Evolutionary conservation across 2,797 vertebrate genomes (phyloP).

Genomic region (Hozukius guyotensis): DNA sequence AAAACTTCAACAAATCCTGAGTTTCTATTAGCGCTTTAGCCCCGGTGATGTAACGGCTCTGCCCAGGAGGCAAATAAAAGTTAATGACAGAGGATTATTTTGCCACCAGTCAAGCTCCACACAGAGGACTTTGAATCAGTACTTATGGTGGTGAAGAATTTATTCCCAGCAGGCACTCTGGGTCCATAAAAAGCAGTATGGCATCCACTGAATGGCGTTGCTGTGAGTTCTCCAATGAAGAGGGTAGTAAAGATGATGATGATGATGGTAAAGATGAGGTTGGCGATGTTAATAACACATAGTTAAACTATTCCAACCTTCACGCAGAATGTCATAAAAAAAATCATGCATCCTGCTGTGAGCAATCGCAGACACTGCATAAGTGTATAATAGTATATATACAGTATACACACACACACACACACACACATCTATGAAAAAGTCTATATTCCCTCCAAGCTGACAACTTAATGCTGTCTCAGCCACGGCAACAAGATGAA

Average conservation of each 20-base stretch:
- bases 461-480: conserved; percentile 70
- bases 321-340: conserved; percentile 14
- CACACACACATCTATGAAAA: conserved; percentile 8
- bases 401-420: not conserved
- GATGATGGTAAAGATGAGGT: conserved; percentile 37
- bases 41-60: conserved; percentile 59
- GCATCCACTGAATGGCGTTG: conserved; percentile 10
- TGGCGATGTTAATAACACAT: conserved; percentile 38
- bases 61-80: conserved; percentile 63
- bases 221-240: conserved; percentile 15
- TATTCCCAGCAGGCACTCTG: conserved; percentile 39
- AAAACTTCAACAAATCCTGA: conserved; percentile 63
- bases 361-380: conserved; percentile 1
- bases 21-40: conserved; percentile 56
- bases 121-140: conserved; percentile 43
- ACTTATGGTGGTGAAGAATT: conserved; percentile 52
- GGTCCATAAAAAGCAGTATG: conserved; percentile 52
- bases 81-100: conserved; percentile 71
- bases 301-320: conserved; percentile 39
- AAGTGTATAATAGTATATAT: conserved; percentile 6
- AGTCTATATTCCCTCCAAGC: conserved; percentile 45
- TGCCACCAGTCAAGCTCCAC: conserved; percentile 45
- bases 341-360: conserved; percentile 20
- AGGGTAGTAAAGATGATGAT: conserved; percentile 23
- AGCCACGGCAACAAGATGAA: conserved; percentile 56